Conservation (phyloP, 2,113 vertebrate genomes). For the Eolophus roseicapilla region DNA sequence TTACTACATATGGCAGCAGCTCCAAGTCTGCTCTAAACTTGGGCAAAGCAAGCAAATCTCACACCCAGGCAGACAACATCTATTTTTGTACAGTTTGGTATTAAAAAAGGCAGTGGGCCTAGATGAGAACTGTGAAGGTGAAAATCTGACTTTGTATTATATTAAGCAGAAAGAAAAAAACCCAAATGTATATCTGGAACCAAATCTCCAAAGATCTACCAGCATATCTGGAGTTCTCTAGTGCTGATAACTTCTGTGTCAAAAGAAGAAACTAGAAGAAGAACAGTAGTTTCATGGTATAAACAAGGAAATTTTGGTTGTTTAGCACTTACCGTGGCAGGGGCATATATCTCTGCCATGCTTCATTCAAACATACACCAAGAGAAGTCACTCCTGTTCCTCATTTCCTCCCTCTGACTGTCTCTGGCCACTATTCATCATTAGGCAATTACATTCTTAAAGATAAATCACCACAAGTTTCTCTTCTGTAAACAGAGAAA, state of each 20-base stretch:
- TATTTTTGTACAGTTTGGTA: not conserved
- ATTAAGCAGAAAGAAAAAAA: not conserved
- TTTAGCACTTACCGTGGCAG: not conserved
- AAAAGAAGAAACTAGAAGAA: not conserved
- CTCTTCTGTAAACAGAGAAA: constrained; percentile 60
- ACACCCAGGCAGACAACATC: not conserved
- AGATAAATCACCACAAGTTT: constrained; percentile 56
- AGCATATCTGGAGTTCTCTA: not conserved
- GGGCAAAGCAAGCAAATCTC: not conserved
- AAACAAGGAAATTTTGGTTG: not conserved
- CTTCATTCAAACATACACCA: not conserved
- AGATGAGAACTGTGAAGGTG: not conserved
- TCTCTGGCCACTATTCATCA: constrained; percentile 53
- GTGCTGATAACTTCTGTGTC: not conserved
- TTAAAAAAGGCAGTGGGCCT: not conserved
- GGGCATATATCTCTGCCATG: not conserved
- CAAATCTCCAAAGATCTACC: not conserved
- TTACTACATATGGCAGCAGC: not conserved
- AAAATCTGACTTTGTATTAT: not conserved
- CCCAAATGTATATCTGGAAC: fast-evolving
- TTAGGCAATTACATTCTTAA: constrained; percentile 50
- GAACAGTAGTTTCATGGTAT: not conserved
- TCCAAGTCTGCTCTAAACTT: not conserved
- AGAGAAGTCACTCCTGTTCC: not conserved
- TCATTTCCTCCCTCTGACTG: constrained; percentile 9